These are phyloP conservation scores for Myiotriccus ornatus DNA, from an alignment of 2,797 vertebrate genomes.

Conservation along the genomic window DNA sequence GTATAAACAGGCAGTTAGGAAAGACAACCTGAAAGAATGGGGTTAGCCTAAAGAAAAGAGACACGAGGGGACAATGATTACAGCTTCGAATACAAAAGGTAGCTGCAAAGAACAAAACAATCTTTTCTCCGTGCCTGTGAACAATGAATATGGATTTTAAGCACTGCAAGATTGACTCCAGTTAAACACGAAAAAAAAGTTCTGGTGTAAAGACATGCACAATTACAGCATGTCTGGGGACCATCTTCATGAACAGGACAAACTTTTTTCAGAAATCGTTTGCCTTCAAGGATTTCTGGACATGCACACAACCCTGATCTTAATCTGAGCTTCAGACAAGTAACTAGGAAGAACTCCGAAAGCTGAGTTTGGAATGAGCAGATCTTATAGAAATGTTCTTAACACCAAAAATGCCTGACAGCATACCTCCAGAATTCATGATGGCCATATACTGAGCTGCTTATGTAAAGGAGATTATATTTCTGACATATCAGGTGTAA, in stretches of 20 bases:
- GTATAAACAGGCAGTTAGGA: neutral
- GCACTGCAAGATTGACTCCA: neutral
- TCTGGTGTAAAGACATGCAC: neutral
- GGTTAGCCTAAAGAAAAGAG: neutral
- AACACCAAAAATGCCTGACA: neutral
- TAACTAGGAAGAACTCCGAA: neutral
- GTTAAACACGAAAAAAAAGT: neutral
- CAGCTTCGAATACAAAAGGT: neutral
- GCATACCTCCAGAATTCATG: neutral
- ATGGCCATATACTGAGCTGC: neutral
- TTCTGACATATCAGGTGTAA: neutral
- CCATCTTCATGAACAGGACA: neutral
- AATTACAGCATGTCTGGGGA: neutral
- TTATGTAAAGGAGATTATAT: neutral
- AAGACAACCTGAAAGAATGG: neutral
- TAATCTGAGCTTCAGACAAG: neutral
- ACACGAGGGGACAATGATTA: neutral
- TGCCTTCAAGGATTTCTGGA: neutral
- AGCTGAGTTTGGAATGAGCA: neutral
- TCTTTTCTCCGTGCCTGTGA: neutral
- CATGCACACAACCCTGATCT: rapidly evolving
- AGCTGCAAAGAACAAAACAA: neutral
- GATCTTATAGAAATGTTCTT: neutral
- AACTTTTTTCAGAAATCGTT: neutral
- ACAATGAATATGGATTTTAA: neutral